Evolutionary conservation across 2,888 invertebrate genomes (phyloP), one percentile per base, ranked within the genome.

Genomic region (Oscheius sp.): DNA sequence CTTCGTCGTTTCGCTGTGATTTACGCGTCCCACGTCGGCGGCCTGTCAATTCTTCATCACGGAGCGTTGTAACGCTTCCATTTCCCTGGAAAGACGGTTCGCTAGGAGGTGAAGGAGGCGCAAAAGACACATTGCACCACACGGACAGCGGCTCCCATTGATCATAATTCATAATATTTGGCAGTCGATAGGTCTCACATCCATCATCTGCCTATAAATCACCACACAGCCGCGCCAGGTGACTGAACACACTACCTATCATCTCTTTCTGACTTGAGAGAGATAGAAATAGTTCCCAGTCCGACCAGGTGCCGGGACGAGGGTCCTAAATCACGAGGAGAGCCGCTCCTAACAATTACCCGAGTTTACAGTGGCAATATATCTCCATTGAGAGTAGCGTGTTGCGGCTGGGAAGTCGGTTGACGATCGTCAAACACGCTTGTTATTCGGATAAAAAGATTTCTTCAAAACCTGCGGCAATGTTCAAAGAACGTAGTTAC

Each of bases 151-250:
- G 59, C 33, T 37, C 59, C 59, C 59, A 60, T 60, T 60, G 59
- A 60, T 11, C 68, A 51, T 68, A 68, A 68, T 68, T 68, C 68
- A 68, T 68, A 68, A 68, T 68, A 68, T 68, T 68, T 68, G 68
- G 68, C 68, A 68, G 66, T 33, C 62, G 62, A 42, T 62, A 42
- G 32, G 62, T 9, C 51, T 29, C 51, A 53, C 68, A 68, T 68
- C 68, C 53, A 68, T 68, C 68, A 68, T 68, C 47, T 65, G 65
- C 51, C 59, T 65, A 65, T 65, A 65, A 65, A 65, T 65, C 65
- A 68, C 53, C 55, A 53, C 21, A 53, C 47, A 50, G 21, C 63
- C 48, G 63, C 63, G 50, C 63, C 63, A 63, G 63, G 63, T 48
- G 63, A 63, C 60, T 35, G 42, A 60, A 42, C 13, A 21, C 21